Percentiles rank a stretch among this genome's conserved stretches.
Evolutionary conservation across 2,113 vertebrate genomes (phyloP).

Genomic region (Laticauda laticaudata): DNA sequence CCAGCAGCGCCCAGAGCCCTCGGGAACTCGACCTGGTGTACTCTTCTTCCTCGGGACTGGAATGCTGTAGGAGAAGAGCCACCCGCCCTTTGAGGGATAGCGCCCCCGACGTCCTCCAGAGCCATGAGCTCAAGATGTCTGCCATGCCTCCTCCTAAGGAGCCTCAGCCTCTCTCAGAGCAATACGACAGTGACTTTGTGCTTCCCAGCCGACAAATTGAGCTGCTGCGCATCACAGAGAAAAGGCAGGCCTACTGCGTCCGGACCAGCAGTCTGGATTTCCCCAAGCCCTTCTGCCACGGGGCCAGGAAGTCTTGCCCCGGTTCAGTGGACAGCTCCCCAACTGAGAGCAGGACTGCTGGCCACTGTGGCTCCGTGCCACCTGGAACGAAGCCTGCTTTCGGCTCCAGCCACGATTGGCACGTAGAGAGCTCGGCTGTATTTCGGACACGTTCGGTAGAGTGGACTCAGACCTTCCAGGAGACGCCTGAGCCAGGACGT

Average conservation of each 20-base stretch:
- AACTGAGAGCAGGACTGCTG: constrained; percentile 49
- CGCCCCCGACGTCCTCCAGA: constrained; percentile 82
- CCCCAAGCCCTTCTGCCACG: constrained; percentile 71
- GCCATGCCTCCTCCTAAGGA: constrained; percentile 21
- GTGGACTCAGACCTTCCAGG: constrained; percentile 75
- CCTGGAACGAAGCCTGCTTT: constrained; percentile 13
- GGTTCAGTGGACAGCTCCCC: constrained; percentile 80
- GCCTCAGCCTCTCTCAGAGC: constrained; percentile 53
- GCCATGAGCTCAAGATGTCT: constrained; percentile 65
- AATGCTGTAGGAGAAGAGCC: constrained; percentile 63
- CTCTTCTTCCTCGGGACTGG: constrained; percentile 64
- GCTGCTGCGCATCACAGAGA: constrained; percentile 86
- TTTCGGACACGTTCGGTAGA: constrained; percentile 75
- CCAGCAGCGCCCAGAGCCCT: constrained; percentile 84
- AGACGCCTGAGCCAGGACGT: constrained; percentile 50
- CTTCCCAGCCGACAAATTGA: constrained; percentile 89
- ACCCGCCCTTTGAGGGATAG: constrained; percentile 68
- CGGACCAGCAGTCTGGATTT: constrained; percentile 90
- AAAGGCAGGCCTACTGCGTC: constrained; percentile 86
- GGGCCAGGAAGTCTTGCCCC: constrained; percentile 70
- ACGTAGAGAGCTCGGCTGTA: not conserved
- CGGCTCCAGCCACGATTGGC: constrained; percentile 24
- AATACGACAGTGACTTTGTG: constrained; percentile 88
- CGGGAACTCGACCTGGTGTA: constrained; percentile 83
- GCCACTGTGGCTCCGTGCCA: constrained; percentile 36